Conservation (phyloP, 1,140 invertebrate genomes). For the Sogatella furcifera region DNA sequence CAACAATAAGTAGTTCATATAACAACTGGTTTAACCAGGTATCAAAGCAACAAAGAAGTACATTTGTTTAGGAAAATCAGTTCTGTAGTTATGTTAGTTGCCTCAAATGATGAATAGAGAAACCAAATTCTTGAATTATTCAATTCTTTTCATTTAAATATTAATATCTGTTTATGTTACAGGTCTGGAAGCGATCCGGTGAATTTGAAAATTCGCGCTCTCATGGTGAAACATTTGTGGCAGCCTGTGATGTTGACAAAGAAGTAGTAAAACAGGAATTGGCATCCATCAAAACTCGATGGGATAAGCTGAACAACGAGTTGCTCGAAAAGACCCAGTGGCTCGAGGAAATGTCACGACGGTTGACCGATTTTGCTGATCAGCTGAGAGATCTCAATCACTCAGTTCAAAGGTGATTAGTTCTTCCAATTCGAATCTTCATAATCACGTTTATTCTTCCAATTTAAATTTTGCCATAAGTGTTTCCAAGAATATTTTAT, state of each 20-base stretch:
- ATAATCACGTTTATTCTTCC: constrained; percentile 59
- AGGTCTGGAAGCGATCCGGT: constrained; percentile 69
- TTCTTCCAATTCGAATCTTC: constrained; percentile 49
- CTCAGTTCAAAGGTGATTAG: constrained; percentile 67
- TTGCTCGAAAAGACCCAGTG: constrained; percentile 53
- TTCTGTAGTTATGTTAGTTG: too few relatives aligned
- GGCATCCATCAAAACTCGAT: constrained; percentile 66
- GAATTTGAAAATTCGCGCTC: constrained; percentile 84
- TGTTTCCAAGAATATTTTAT: too few relatives aligned
- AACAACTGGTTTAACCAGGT: too few relatives aligned
- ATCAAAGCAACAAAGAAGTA: too few relatives aligned
- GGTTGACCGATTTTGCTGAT: constrained; percentile 76
- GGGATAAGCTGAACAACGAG: constrained; percentile 79
- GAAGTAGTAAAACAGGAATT: constrained; percentile 77
- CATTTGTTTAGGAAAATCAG: too few relatives aligned
- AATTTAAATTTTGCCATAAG: too few relatives aligned
- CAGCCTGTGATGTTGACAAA: constrained; percentile 80
- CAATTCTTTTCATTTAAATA: too few relatives aligned
- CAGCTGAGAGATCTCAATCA: constrained; percentile 71
- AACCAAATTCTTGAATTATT: too few relatives aligned
- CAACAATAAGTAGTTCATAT: too few relatives aligned
- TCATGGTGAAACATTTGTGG: constrained; percentile 73
- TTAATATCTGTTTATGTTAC: background rate
- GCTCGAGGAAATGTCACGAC: constrained; percentile 73
- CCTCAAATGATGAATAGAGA: too few relatives aligned